A percentile compares a stretch with the other conserved stretches of the same genome.
phyloP scores from a whole-genome alignment of 2,113 vertebrate genomes.

The Silurus asotus region DNA sequence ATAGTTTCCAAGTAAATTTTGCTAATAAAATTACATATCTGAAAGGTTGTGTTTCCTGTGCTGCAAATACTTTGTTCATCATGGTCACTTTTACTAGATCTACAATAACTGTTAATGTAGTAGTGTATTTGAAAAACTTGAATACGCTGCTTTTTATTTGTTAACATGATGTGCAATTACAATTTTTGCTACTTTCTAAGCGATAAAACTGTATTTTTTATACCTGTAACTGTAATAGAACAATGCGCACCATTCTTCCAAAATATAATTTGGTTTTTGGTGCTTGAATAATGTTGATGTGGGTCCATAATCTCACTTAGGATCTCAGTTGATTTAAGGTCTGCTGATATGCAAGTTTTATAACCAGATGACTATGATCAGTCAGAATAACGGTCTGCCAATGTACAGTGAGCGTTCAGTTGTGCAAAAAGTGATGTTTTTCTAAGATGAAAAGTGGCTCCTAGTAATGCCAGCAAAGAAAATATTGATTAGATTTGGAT shows the following conservation, averaged over 20 bases:
- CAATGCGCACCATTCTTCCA: not conserved
- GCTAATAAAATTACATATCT: not conserved
- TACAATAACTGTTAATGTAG: not conserved
- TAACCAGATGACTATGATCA: not conserved
- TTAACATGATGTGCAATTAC: not conserved
- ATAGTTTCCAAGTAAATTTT: not conserved
- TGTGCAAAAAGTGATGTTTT: too few species aligned
- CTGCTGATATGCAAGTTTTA: not conserved
- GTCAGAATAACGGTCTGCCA: not conserved
- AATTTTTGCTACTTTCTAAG: not conserved
- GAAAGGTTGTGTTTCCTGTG: not conserved
- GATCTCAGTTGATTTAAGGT: not conserved
- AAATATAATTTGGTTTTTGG: not conserved
- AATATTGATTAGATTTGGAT: not conserved
- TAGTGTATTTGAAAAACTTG: not conserved
- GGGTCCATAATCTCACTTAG: not conserved
- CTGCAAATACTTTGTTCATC: not conserved
- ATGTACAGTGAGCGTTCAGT: not conserved
- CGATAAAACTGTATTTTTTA: not conserved
- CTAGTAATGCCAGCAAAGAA: not conserved
- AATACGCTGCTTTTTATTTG: not conserved
- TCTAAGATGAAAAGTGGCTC: not conserved
- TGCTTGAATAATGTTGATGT: not conserved
- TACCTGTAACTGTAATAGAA: not conserved
- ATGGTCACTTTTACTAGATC: not conserved